phyloP scores from a whole-genome alignment of 2,888 invertebrate species.

The Halictus ligatus region DNA sequence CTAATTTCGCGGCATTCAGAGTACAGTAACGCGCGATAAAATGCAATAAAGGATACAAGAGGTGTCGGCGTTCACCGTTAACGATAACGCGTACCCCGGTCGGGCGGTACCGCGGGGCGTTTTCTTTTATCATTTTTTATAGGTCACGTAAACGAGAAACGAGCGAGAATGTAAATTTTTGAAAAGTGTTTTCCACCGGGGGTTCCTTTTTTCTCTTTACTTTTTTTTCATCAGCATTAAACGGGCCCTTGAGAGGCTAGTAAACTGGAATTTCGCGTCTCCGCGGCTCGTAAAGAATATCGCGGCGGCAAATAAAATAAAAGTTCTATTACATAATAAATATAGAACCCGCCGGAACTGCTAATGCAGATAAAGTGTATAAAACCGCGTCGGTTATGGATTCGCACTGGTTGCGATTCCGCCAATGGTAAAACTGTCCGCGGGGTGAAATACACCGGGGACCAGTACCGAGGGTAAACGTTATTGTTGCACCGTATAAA shows the following conservation, averaged over 20 bases:
- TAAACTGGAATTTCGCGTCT: conserved; percentile 9
- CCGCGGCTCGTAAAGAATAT: conserved; percentile 26
- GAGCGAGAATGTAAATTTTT: conserved; percentile 28
- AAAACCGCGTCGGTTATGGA: conserved; percentile 62
- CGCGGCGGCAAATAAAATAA: conserved; percentile 51
- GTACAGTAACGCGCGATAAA: neutral
- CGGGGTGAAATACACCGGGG: conserved; percentile 66
- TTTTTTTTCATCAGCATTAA: conserved; percentile 46
- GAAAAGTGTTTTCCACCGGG: conserved; percentile 5
- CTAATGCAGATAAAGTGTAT: conserved; percentile 68
- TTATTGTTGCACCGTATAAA: conserved; percentile 74
- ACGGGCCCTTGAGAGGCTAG: conserved; percentile 11
- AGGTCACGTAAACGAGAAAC: conserved; percentile 1
- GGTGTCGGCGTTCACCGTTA: neutral
- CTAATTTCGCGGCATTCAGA: neutral
- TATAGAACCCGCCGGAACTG: conserved; percentile 38
- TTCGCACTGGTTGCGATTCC: conserved; percentile 65
- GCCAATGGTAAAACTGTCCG: conserved; percentile 70
- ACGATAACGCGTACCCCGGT: neutral
- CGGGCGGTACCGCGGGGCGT: neutral
- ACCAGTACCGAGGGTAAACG: conserved; percentile 67
- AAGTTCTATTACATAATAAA: conserved; percentile 57
- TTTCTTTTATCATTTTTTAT: conserved; percentile 1
- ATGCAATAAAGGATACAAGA: neutral
- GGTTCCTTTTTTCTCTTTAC: neutral